A percentile compares a stretch with the other conserved stretches of the same genome.
These are phyloP conservation scores for Pachyseris speciosa DNA, from an alignment of 64 coral and sea anemone genomes.

Conservation along the genomic window DNA sequence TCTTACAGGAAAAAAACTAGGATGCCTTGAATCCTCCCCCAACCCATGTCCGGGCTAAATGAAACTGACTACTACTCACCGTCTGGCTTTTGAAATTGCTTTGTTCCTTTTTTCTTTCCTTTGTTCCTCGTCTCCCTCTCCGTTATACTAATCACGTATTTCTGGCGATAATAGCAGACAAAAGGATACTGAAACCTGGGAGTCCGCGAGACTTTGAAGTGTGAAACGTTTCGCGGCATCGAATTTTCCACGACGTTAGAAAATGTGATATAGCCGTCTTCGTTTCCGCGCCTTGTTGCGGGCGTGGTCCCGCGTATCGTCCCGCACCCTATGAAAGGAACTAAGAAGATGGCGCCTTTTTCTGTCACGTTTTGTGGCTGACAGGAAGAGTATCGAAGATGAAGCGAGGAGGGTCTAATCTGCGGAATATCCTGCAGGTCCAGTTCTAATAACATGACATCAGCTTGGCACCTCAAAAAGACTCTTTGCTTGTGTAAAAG, in stretches of 20 bases:
- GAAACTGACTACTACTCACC: neutral
- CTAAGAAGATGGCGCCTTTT: neutral
- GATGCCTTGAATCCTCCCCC: too few species aligned
- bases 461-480: neutral
- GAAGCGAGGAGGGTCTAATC: conserved; percentile 1
- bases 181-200: neutral
- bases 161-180: neutral
- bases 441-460: neutral
- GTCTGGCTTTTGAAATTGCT: neutral
- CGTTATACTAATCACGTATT: neutral
- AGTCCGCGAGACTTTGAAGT: neutral
- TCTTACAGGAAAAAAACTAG: too few species aligned
- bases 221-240: neutral
- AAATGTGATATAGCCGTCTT: neutral
- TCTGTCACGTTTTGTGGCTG: neutral
- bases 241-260: conserved; percentile 15
- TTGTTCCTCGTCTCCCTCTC: neutral
- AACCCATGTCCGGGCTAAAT: too few species aligned
- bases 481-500: neutral
- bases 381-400: neutral
- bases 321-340: conserved; percentile 12
- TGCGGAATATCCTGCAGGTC: neutral
- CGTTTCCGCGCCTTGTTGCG: neutral
- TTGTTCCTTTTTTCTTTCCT: neutral
- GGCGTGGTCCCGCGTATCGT: neutral